Evolutionary conservation across 2,888 invertebrate genomes (phyloP).

Genomic region (Spilosoma lubricipeda): DNA sequence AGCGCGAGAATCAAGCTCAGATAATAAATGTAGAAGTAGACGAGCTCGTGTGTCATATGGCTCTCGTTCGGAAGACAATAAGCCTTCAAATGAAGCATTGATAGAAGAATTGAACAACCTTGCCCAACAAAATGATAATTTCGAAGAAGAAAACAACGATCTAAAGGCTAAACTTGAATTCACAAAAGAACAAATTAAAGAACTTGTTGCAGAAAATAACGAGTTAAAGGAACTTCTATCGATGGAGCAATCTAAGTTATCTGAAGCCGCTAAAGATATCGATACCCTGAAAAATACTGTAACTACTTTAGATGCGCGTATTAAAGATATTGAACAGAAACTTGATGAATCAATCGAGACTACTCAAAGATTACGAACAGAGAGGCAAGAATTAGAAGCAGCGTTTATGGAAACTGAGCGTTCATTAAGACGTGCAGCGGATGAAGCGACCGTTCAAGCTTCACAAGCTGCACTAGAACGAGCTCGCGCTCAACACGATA

Average conservation of each 20-base stretch:
- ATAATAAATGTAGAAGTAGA: conserved; percentile 72
- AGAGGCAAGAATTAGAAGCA: conserved; percentile 75
- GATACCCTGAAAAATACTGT: conserved; percentile 63
- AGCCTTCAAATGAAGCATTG: conserved; percentile 84
- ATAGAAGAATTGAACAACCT: conserved; percentile 84
- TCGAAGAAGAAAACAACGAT: conserved; percentile 74
- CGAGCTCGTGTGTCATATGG: conserved; percentile 77
- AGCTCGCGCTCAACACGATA: conserved; percentile 90
- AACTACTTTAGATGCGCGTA: conserved; percentile 59
- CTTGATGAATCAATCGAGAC: conserved; percentile 62
- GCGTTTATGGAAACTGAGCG: conserved; percentile 83
- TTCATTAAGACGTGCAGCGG: conserved; percentile 88
- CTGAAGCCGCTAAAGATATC: conserved; percentile 64
- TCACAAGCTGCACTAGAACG: conserved; percentile 91
- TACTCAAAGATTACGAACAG: conserved; percentile 69
- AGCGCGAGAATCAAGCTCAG: conserved; percentile 65
- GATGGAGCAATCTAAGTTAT: conserved; percentile 58
- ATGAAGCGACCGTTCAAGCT: conserved; percentile 90
- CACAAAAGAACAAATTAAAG: conserved; percentile 69
- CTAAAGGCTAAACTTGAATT: conserved; percentile 77
- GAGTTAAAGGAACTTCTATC: conserved; percentile 63
- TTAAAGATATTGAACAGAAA: conserved; percentile 71
- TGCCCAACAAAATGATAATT: conserved; percentile 63
- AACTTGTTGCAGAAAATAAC: conserved; percentile 65
- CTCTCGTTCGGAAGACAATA: conserved; percentile 76